Base-by-base conservation (phyloP, 1,140 invertebrate genomes). In the Chrysoperla carnea region DNA sequence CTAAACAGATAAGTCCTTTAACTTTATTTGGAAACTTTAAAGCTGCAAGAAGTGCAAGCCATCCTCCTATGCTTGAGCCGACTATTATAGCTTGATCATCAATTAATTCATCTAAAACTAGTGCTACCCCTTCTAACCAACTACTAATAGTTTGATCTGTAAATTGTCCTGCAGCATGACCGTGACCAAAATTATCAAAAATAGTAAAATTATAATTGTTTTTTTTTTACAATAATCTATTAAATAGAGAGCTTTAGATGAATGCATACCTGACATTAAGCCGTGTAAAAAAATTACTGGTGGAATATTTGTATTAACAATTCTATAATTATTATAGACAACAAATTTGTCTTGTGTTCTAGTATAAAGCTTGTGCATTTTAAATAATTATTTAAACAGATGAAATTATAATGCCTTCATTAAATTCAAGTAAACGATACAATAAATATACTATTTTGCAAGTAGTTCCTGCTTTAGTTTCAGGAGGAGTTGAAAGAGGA, bases 181-280 rank as follows among this genome's bases (percentile, higher is more conserved):
- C n/a, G n/a, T n/a, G n/a, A n/a, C n/a, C n/a, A 31, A 37, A 37
- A 37, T 8, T 37, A 37, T 8, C 13, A 37, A 37, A 37, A 37
- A 37, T 14, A 37, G 13, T 37, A 37, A 37, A 37, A 37, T 37
- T 37, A 37, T 37, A 37, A 37, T 37, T 37, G 36, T 37, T 37
- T 37, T 37, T n/a, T n/a, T 37, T 37, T 37, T 37, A 37, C 36
- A 37, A 37, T 37, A 37, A 37, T 37, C 36, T 37, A 37, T 37
- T 37, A 37, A 37, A 37, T 37, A 37, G 8, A 37, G 8, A 37
- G 36, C 36, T 37, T 37, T 37, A 37, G 36, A n/a, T 37, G 36
- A 37, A n/a, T 37, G 36, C 36, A 37, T 37, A 37, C 36, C 13
- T n/a, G 36, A 37, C 36, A 37, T 37, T 14, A 37, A 37, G 36